Percentiles rank a stretch among this genome's conserved stretches.
phyloP scores from a whole-genome alignment of 2,888 invertebrate genomes.

The Arge pagana region DNA sequence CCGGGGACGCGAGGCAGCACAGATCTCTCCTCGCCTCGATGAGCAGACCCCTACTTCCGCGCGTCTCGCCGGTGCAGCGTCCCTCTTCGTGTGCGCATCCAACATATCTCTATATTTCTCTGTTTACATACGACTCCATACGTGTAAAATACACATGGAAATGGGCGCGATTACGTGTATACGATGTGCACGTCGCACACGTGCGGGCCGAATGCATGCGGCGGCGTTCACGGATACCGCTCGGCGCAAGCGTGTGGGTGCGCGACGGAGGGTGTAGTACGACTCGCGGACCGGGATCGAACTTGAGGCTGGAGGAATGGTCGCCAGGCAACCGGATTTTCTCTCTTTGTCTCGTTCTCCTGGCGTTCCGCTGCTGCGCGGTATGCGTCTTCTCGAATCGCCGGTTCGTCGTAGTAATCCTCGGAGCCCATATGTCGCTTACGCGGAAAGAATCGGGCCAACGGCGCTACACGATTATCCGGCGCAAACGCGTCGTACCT shows the following conservation, averaged over 20 bases:
- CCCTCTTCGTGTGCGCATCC: too few species aligned
- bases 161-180: too few species aligned
- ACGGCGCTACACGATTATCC: not conserved
- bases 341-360: conserved; percentile 32
- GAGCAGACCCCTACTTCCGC: too few species aligned
- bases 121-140: too few species aligned
- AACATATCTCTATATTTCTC: too few species aligned
- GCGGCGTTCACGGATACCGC: too few species aligned
- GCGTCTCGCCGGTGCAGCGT: too few species aligned
- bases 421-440: conserved; percentile 4
- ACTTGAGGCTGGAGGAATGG: conserved; percentile 49
- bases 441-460: conserved; percentile 7
- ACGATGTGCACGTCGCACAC: too few species aligned
- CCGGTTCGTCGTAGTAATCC: conserved; percentile 5
- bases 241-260: not conserved
- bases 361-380: conserved; percentile 16
- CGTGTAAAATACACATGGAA: too few species aligned
- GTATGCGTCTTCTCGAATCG: not conserved
- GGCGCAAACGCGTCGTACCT: not conserved
- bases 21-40: too few species aligned
- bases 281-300: conserved; percentile 54
- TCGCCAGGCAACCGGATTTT: conserved; percentile 54
- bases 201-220: too few species aligned
- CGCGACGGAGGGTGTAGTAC: conserved; percentile 10
- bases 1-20: too few species aligned